These are phyloP conservation scores for Notothenia coriiceps DNA, from an alignment of 2,113 vertebrate genomes.

Conservation along the genomic window DNA sequence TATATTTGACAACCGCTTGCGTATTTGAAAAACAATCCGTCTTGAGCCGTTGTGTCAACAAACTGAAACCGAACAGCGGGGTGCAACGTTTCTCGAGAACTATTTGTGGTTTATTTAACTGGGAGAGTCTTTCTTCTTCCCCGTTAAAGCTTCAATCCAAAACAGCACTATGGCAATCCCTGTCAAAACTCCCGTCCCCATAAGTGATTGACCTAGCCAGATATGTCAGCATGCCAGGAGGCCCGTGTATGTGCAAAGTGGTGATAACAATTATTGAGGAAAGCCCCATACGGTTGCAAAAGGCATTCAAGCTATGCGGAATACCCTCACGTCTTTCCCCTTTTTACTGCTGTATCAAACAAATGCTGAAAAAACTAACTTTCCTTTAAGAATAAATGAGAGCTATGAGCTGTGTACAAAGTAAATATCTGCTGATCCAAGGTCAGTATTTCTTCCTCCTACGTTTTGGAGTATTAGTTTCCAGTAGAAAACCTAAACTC, in stretches of 20 bases:
- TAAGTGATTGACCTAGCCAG: constrained; percentile 27
- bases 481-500: constrained; percentile 1
- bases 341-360: background rate
- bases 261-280: constrained; percentile 14
- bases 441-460: background rate
- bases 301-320: background rate
- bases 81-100: constrained; percentile 51
- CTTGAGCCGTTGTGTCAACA: constrained; percentile 77
- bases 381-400: background rate
- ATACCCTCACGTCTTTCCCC: background rate
- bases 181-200: constrained; percentile 29
- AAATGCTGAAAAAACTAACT: background rate
- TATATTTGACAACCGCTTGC: constrained; percentile 68
- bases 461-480: too few species aligned
- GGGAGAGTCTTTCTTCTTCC: constrained; percentile 37
- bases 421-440: constrained; percentile 1
- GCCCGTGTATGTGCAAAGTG: constrained; percentile 3
- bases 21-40: constrained; percentile 74
- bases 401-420: background rate
- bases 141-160: constrained; percentile 32
- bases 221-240: constrained; percentile 28
- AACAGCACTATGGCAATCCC: background rate
- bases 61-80: constrained; percentile 41
- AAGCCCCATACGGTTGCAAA: constrained; percentile 6
- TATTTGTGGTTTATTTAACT: constrained; percentile 75